Percentiles rank a stretch among this genome's conserved stretches.
Conservation (phyloP, 1,140 invertebrate genomes). For the roundworm (Caenorhabditis elegans) region WBcel235 BX284606.5:256001-256500, state of each 20-base stretch:
- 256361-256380: constrained; percentile 14
- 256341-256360: background rate
- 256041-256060: no score
- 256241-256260: constrained; percentile 4
- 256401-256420: background rate
- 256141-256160: constrained; percentile 10
- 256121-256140: constrained; percentile 29
- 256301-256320: constrained; percentile 28
- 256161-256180: constrained; percentile 20
- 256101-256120: constrained; percentile 35
- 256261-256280: constrained; percentile 31
- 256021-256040: background rate
- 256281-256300: background rate
- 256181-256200: background rate
- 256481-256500: no score
- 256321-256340: constrained; percentile 5
- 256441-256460: background rate
- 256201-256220: constrained; percentile 21
- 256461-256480: no score
- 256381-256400: constrained; percentile 40
- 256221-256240: constrained; percentile 24
- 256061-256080: constrained; percentile 44
- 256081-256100: constrained; percentile 30
- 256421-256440: background rate
- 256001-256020: background rate